Evolutionary conservation across 2,113 vertebrate species (phyloP), one percentile per base, ranked within the genome.

Genomic region (Oryzias woworae): DNA sequence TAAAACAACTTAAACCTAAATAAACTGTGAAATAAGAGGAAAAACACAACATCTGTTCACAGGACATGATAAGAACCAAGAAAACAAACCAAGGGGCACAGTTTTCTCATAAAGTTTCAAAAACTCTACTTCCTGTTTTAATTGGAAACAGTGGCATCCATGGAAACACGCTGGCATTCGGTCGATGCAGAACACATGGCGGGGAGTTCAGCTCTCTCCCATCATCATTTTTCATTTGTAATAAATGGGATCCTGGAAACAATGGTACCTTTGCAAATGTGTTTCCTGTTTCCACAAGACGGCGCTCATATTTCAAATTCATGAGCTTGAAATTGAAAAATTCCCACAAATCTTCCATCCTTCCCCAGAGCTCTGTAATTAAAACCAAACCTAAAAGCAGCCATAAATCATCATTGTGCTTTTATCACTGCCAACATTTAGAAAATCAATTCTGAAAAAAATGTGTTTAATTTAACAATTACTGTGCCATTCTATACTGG

Each of bases 281-380:
- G 36, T 16, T 16, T 44, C 14, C 46, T 50, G 45, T 55, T 56
- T 41, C 53, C 53, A 16, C 23, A 50, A 52, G 58, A 64, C 42
- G 42, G 48, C 2, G 51, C 36, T 51, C 45, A 20, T 73, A 26
- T 54, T 61, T 71, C 43, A 57, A 46, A 71, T 36, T 22, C 54
- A 43, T 15, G 23, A 48, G 26, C 55, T 20, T 67, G 24, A 77
- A 68, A 49, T 61, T 3, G 58, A 44, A 43, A 69, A 72, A 49
- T 15, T 61, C 66, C 59, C 63, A 5, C n/a, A 4, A 46, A 18
- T 75, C 47, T 44, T 55, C 42, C 50, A 42, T 28, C n/a, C 23
- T 43, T 18, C 36, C 31, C 31, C 8, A 12, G 8, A 62, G 60
- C 20, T 8, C 53, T 43, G 7, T 48, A 68, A 77, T 67, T 71